These are phyloP conservation scores for Aradophagus sp. DNA, from an alignment of 1,140 invertebrate species.

Conservation along the genomic window DNA sequence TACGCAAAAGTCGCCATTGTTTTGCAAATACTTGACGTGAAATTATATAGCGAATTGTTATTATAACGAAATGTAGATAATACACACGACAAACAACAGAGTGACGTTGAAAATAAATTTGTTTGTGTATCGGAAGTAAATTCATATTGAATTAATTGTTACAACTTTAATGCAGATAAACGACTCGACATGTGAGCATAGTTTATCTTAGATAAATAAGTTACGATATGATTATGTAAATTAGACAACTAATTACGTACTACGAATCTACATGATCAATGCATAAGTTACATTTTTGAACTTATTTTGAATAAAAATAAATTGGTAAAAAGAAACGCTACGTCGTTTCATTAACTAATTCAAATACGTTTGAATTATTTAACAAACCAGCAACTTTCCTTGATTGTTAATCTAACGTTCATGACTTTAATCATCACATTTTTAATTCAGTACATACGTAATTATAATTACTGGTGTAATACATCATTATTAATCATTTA, in stretches of 20 bases:
- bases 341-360: too few relatives aligned
- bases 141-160: conserved; percentile 55
- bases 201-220: conserved; percentile 43
- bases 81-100: conserved; percentile 33
- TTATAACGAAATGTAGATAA: conserved; percentile 29
- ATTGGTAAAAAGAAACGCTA: too few relatives aligned
- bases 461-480: too few relatives aligned
- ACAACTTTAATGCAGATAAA: conserved; percentile 32
- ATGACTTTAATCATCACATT: too few relatives aligned
- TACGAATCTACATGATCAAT: conserved; percentile 15
- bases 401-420: too few relatives aligned
- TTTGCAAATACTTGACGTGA: too few relatives aligned
- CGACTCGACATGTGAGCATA: conserved; percentile 34
- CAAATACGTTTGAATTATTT: background rate
- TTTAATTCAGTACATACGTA: too few relatives aligned
- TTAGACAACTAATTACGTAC: conserved; percentile 27
- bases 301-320: conserved; percentile 41
- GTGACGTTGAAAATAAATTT: conserved; percentile 33
- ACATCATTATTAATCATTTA: too few relatives aligned
- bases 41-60: conserved; percentile 33
- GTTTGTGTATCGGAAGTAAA: conserved; percentile 48
- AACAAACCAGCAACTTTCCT: too few relatives aligned
- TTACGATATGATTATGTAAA: conserved; percentile 27
- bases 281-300: conserved; percentile 34
- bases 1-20: too few relatives aligned